Conservation (phyloP, 1,140 invertebrate genomes). For the Platyura marginata region DNA sequence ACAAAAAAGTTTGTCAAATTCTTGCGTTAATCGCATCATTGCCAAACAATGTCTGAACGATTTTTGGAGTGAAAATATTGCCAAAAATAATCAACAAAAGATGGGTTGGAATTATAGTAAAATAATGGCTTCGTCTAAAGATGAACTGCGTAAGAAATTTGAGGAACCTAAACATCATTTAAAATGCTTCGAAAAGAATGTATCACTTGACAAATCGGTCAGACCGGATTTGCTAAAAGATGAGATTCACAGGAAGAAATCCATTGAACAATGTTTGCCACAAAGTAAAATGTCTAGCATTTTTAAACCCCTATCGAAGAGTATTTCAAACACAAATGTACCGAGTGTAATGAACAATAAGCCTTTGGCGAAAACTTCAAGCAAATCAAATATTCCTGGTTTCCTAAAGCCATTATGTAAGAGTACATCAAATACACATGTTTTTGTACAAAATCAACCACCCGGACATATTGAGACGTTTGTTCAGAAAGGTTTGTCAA, state of each 20-base stretch:
- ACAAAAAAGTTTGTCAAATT: slow-evolving; percentile 10
- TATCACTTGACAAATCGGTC: slow-evolving; percentile 19
- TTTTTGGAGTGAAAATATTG: slow-evolving; percentile 21
- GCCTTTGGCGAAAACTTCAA: slow-evolving; percentile 10
- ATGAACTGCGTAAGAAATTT: background rate
- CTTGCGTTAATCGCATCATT: slow-evolving; percentile 13
- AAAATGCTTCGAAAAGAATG: slow-evolving; percentile 20
- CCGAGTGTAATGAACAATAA: slow-evolving; percentile 1
- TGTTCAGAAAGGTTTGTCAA: background rate
- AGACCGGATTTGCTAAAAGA: slow-evolving; percentile 21
- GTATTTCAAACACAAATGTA: slow-evolving; percentile 16
- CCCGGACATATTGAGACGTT: slow-evolving; percentile 3
- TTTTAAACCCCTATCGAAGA: background rate
- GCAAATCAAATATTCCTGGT: slow-evolving; percentile 6
- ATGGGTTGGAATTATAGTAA: slow-evolving; percentile 24
- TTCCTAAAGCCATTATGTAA: slow-evolving; percentile 4
- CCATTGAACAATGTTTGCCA: background rate
- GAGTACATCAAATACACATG: slow-evolving; percentile 17
- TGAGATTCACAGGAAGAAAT: slow-evolving; percentile 16
- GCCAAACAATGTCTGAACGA: slow-evolving; percentile 21
- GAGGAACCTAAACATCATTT: slow-evolving; percentile 15
- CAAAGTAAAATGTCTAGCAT: background rate
- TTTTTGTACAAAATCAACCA: slow-evolving; percentile 6
- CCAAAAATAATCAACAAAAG: slow-evolving; percentile 5
- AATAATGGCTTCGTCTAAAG: slow-evolving; percentile 10